Evolutionary conservation across 64 coral and sea anemone species (phyloP).

Genomic region (Montipora sp.): DNA sequence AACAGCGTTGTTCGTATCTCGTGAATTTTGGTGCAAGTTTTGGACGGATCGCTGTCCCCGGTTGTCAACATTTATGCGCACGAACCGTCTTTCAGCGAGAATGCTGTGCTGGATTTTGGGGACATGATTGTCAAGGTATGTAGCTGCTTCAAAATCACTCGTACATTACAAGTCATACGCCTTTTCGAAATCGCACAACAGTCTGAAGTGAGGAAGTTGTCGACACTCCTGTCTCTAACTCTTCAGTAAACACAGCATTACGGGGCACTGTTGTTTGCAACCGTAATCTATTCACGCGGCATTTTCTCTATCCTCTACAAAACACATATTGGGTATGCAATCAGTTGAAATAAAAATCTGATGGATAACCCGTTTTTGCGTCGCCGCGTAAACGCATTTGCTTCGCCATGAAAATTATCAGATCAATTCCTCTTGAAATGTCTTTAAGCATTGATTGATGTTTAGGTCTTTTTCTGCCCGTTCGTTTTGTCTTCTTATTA

Average conservation of each 20-base stretch:
- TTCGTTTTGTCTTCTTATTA: no score
- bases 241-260: neutral
- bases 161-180: neutral
- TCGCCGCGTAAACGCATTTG: neutral
- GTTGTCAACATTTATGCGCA: constrained; percentile 75
- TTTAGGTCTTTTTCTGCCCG: neutral
- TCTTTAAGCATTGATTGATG: neutral
- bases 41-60: constrained; percentile 20
- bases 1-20: constrained; percentile 12
- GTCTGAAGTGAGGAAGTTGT: no score
- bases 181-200: neutral
- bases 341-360: neutral
- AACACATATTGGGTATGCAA: constrained; percentile 3
- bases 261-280: neutral
- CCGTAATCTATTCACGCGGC: neutral
- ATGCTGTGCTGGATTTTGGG: constrained; percentile 81
- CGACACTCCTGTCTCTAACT: no score
- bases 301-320: neutral
- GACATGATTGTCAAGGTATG: constrained; percentile 86
- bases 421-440: neutral
- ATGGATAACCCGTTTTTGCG: neutral
- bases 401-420: neutral
- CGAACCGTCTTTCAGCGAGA: constrained; percentile 20
- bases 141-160: neutral
- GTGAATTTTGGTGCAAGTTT: constrained; percentile 49